Conservation (phyloP, 2,888 invertebrate genomes). For the Pyralis farinalis region DNA sequence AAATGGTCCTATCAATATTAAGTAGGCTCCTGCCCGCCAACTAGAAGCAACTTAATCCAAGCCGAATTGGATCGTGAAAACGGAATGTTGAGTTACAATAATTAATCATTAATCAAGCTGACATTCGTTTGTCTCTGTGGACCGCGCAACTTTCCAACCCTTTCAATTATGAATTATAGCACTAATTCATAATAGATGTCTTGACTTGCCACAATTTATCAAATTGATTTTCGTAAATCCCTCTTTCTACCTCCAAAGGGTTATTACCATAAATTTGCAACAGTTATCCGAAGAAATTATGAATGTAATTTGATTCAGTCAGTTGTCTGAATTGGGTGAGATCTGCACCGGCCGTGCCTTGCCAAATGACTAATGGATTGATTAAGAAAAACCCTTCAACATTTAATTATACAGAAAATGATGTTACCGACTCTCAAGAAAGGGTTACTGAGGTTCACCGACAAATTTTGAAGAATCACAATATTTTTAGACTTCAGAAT, state of each 20-base stretch:
- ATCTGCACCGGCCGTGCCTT: not conserved
- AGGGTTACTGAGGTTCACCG: too few species aligned
- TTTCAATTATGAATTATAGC: conserved; percentile 77
- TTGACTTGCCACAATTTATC: conserved; percentile 69
- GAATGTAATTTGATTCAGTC: conserved; percentile 62
- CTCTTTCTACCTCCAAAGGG: conserved; percentile 43
- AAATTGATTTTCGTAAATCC: conserved; percentile 72
- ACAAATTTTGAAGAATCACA: too few species aligned
- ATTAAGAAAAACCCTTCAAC: too few species aligned
- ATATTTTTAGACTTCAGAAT: too few species aligned
- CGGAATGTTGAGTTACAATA: conserved; percentile 66
- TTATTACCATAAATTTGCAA: conserved; percentile 70
- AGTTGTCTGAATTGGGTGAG: conserved; percentile 24
- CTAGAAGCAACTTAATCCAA: conserved; percentile 28
- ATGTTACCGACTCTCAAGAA: too few species aligned
- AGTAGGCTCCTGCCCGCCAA: conserved; percentile 23
- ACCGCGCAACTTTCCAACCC: conserved; percentile 61
- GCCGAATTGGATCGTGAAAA: conserved; percentile 36
- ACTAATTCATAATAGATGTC: conserved; percentile 76
- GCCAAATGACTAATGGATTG: not conserved
- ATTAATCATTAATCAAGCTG: conserved; percentile 71
- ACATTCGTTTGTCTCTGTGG: conserved; percentile 71
- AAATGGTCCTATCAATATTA: conserved; percentile 26
- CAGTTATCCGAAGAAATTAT: conserved; percentile 67
- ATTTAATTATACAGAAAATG: too few species aligned